phyloP scores from a whole-genome alignment of 2,797 vertebrate species.

The Ceyx erithaca region DNA sequence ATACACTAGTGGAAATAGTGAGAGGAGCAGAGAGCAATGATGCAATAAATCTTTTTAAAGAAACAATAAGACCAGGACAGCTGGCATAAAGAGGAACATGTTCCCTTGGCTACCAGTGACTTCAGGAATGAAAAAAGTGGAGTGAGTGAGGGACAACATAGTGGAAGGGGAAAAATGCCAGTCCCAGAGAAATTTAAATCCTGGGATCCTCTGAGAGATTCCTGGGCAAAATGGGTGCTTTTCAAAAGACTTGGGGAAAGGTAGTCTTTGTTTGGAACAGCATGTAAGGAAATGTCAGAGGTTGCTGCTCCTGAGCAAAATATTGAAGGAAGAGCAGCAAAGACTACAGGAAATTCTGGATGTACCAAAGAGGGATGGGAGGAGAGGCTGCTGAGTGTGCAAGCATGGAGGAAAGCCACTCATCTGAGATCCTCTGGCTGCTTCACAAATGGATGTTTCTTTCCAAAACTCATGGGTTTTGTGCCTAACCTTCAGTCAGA shows the following conservation, averaged over 20 bases:
- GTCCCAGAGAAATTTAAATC: not conserved
- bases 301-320: not conserved
- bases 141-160: not conserved
- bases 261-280: not conserved
- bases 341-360: not conserved
- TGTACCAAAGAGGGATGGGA: not conserved
- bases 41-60: slow-evolving; percentile 71
- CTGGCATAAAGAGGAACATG: slow-evolving; percentile 41
- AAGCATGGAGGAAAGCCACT: not conserved
- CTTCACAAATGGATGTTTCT: not conserved
- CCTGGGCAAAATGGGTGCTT: not conserved
- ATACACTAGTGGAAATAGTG: slow-evolving; percentile 63
- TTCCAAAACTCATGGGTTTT: not conserved
- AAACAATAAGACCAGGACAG: slow-evolving; percentile 66
- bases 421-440: not conserved
- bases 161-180: not conserved
- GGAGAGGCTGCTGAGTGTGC: not conserved
- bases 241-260: not conserved
- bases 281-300: not conserved
- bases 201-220: not conserved
- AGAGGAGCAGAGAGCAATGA: slow-evolving; percentile 53
- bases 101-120: slow-evolving; percentile 52
- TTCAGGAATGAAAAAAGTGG: slow-evolving; percentile 36
- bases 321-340: not conserved
- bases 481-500: not conserved